Evolutionary conservation across 2,797 vertebrate genomes (phyloP).

Genomic region (Lacerta agilis): DNA sequence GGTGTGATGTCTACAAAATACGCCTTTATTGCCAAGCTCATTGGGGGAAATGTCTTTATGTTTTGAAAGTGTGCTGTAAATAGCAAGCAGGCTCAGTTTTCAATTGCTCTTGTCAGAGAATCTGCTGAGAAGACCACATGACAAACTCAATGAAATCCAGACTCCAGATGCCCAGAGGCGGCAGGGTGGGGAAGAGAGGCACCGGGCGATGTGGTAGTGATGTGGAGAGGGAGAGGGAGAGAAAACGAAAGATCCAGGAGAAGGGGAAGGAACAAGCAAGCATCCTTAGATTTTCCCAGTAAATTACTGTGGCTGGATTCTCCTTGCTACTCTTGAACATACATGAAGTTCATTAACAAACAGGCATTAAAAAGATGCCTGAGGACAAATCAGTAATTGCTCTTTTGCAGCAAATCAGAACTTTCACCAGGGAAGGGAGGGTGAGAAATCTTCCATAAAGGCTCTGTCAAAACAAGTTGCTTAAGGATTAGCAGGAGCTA

Average conservation of each 20-base stretch:
- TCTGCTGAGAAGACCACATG: constrained; percentile 64
- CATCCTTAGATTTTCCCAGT: constrained; percentile 53
- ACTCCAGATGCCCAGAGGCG: constrained; percentile 44
- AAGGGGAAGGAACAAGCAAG: constrained; percentile 29
- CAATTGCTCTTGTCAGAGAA: constrained; percentile 52
- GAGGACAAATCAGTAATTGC: constrained; percentile 73
- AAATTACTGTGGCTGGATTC: constrained; percentile 59
- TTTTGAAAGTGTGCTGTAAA: constrained; percentile 50
- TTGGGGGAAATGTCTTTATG: constrained; percentile 34
- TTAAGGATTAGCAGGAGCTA: constrained; percentile 76
- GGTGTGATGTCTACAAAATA: neutral
- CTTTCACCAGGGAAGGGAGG: constrained; percentile 53
- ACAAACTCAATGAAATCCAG: constrained; percentile 70
- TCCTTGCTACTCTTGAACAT: constrained; percentile 43
- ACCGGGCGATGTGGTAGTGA: neutral
- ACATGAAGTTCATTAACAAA: constrained; percentile 72
- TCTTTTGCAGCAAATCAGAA: constrained; percentile 74
- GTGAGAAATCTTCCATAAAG: constrained; percentile 69
- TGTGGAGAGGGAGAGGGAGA: neutral
- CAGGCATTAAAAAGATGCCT: constrained; percentile 57
- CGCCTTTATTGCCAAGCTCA: neutral
- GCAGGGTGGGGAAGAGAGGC: constrained; percentile 23
- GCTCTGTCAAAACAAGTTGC: constrained; percentile 80
- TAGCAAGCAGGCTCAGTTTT: constrained; percentile 54
- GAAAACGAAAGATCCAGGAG: constrained; percentile 50